Evolutionary conservation across 2,888 invertebrate genomes (phyloP), one percentile per base, ranked within the genome.

Genomic region (Caenorhabditis panamensis): DNA sequence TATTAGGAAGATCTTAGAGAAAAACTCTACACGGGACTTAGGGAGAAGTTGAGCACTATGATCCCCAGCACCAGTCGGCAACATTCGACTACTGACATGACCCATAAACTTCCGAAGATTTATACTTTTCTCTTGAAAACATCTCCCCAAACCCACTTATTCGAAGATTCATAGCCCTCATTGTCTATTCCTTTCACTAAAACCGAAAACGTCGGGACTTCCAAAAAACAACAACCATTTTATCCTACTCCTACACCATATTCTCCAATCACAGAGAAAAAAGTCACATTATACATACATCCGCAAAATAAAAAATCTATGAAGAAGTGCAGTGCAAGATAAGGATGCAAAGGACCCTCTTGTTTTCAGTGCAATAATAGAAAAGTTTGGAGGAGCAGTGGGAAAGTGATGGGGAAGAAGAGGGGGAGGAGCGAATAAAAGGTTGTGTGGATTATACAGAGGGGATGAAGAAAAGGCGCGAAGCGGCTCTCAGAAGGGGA

Each of bases 321-420:
- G 11, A 22, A 36, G 20, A 31, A 44, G 18, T 18, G 24, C 44
- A 58, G 58, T 47, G 41, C 73, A 51, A 73, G 49, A 73, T 18
- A 64, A 73, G 59, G 49, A 73, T 13, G 54, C 64, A 51, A 49
- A 58, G 64, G 73, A 64, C 64, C 59, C 64, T 73, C 64, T 73
- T 73, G 73, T 73, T 73, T 73, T 73, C 64, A 72, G 63, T 63
- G 75, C 51, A 75, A 75, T 75, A 75, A 75, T 75, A 59, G 75
- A 75, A 75, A 72, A 75, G 66, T 75, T 75, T 75, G 53, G 62
- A 54, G 18, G 41, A 36, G 72, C 16, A 41, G 56, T n/a, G 54
- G 51, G 44, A 66, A 28, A 61, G 41, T 61, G 49, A 37, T 54
- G 51, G 44, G 24, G 36, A n/a, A 20, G 24, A 16, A 16, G 41